Evolutionary conservation across 2,797 vertebrate species (phyloP).

Genomic region (Simalia tracyae): DNA sequence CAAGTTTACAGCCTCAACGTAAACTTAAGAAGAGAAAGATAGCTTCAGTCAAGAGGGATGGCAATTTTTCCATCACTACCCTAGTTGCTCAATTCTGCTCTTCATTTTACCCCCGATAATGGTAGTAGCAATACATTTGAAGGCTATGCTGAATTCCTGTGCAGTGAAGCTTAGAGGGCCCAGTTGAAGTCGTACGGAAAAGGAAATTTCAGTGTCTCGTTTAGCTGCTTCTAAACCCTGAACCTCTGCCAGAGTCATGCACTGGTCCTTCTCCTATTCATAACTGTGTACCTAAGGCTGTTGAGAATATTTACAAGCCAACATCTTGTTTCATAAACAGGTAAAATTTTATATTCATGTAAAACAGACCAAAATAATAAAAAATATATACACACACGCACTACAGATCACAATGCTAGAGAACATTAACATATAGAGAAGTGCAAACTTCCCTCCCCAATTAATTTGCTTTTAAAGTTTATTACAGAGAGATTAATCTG

Average conservation of each 20-base stretch:
- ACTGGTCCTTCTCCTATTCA: background rate
- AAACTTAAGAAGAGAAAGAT: background rate
- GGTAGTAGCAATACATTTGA: background rate
- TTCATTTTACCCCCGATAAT: background rate
- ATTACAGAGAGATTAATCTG: constrained; percentile 64
- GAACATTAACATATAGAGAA: constrained; percentile 68
- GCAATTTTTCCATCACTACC: background rate
- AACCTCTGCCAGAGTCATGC: background rate
- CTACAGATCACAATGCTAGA: constrained; percentile 71
- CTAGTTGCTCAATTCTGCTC: background rate
- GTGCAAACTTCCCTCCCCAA: constrained; percentile 67
- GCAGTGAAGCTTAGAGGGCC: background rate
- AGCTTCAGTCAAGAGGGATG: background rate
- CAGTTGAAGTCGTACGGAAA: background rate
- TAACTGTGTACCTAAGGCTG: background rate
- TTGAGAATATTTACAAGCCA: constrained; percentile 63
- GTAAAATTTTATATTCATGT: constrained; percentile 75
- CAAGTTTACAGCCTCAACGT: background rate
- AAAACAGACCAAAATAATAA: constrained; percentile 75
- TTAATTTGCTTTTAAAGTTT: constrained; percentile 59
- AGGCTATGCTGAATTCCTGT: background rate
- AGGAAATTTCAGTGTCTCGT: background rate
- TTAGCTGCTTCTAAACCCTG: background rate
- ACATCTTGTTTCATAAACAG: constrained; percentile 73
- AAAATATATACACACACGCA: constrained; percentile 70